Evolutionary conservation across 2,113 vertebrate genomes (phyloP).

Genomic region (Pteropus alecto): DNA sequence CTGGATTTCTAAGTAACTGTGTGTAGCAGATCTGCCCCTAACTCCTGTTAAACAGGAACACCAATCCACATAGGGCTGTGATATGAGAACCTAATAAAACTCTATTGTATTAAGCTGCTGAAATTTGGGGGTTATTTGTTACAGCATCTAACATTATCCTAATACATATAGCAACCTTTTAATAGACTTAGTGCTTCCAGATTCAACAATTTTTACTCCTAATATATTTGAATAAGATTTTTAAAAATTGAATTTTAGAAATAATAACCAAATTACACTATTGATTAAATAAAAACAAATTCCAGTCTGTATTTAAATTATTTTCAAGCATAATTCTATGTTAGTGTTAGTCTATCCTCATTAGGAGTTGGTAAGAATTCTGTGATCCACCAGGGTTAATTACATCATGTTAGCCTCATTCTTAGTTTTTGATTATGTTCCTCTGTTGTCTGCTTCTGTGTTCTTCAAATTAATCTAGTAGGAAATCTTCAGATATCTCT

Average conservation of each 20-base stretch:
- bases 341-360: not conserved
- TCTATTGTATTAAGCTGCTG: not conserved
- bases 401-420: not conserved
- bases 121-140: not conserved
- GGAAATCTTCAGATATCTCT: not conserved
- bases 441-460: not conserved
- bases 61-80: not conserved
- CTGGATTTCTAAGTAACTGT: not conserved
- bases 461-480: not conserved
- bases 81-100: not conserved
- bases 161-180: not conserved
- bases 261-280: not conserved
- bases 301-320: slow-evolving; percentile 6
- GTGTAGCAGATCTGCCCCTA: not conserved
- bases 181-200: not conserved
- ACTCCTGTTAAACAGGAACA: not conserved
- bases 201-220: not conserved
- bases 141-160: not conserved
- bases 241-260: not conserved
- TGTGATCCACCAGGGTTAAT: not conserved
- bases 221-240: not conserved
- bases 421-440: not conserved
- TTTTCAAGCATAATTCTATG: not conserved
- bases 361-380: not conserved
- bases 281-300: slow-evolving; percentile 4